Evolutionary conservation across 1,140 invertebrate genomes (phyloP), one percentile per base, ranked within the genome.

Genomic region (Antheraea pernyi): DNA sequence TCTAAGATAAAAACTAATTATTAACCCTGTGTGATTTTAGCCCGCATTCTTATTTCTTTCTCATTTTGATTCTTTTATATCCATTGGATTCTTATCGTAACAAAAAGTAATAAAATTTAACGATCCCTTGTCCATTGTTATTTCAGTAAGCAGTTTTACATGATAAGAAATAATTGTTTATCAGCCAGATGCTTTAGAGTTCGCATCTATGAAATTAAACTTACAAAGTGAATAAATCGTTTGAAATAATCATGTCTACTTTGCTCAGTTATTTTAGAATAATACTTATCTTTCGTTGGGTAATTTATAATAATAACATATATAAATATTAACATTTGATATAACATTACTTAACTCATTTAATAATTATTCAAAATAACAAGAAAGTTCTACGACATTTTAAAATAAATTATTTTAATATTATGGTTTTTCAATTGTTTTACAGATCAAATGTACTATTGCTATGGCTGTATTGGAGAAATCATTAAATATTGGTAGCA

Each of bases 41-140:
- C 22, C 4, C 0, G 13, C 46, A 53, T 53, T 53, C 46, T 53
- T 2, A 16, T 53, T 53, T 7, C 16, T 53, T 53, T 5, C 46
- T 16, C 16, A 53, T 53, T 16, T 16, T 10, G 0, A 16, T 53
- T 53, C 16, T 16, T 53, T 53, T 11, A 13, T 42, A 3, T 11
- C 2, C 39, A n/a, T 42, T 42, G 7, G 39, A 11, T 11, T 13
- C 46, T 53, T 53, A 53, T 53, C 46, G 46, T 13, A 16, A 53
- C 16, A 53, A 53, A 19, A 46, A 48, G 39, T 13, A 11, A 46
- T 39, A 65, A 65, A 53, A 65, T 80, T 88, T 88, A 79, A 87
- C 79, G 84, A 88, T 70, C 78, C 65, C 62, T 82, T 83, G 80
- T 83, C 74, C 80, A 80, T 84, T 83, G 74, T 79, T 72, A 78